Base-by-base conservation (phyloP, 2,888 invertebrate species). In the Rhorus exstirpatorius region DNA sequence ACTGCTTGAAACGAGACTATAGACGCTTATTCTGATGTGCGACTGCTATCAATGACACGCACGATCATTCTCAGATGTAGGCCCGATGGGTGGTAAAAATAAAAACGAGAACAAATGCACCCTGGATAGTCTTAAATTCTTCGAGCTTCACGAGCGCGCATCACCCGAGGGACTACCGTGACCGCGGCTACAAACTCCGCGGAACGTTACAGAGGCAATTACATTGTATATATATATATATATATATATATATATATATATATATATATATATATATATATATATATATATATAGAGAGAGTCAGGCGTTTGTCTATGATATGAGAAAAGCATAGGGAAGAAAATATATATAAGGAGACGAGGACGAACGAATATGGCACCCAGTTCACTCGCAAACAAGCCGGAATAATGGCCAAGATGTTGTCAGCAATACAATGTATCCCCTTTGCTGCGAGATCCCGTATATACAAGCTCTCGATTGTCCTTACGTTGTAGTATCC, bases 381-480 rank as follows among this genome's bases (percentile, higher is more conserved):
- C 91, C 91, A 84, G 88, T 87, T 89, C 88, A 89, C 86, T 92
- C 92, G 88, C 92, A 92, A 92, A 92, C 89, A 90, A 91, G 67
- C 79, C 74, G 76, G 21, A 79, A 83, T 72, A 76, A 75, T 60
- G 44, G 79, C 24, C 71, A 58, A 70, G 38, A 44, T 60, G 63
- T 58, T 67, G 53, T 76, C 67, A 67, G 46, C 55, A 49, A 67
- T 38, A 67, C 53, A 76, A 58, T 46, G 67, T 60, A 53, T 78
- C 41, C 61, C 14, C 72, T 60, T 26, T 26, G 51, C 24, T 7
- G 17, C 72, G 63, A 41, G 49, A 67, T 44, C 81, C 51, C 46
- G 55, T 61, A 35, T 49, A 19, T n/a, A n/a, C n/a, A n/a, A n/a
- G n/a, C 79, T 53, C 76, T 60, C 76, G 67, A 79, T 79, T 83